Percentiles rank a stretch among this genome's conserved stretches.
phyloP scores from a whole-genome alignment of 2,888 invertebrate species.

The Leistus spinibarbis region DNA sequence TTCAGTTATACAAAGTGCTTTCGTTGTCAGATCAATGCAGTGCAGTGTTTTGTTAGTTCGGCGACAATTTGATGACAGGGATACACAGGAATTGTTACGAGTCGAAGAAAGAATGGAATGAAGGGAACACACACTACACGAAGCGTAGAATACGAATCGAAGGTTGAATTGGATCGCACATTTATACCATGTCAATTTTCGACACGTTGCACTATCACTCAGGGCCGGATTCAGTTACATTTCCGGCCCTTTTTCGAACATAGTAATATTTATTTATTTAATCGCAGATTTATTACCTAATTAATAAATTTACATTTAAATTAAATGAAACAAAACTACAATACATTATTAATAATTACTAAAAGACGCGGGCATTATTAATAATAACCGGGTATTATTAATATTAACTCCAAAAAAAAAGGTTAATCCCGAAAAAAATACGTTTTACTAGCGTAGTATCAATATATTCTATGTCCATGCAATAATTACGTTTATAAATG shows the following conservation, averaged over 20 bases:
- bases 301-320: too few relatives aligned
- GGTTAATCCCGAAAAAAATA: too few relatives aligned
- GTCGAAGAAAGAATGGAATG: not conserved
- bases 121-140: not conserved
- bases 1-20: not conserved
- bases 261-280: too few relatives aligned
- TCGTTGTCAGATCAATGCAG: not conserved
- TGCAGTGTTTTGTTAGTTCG: not conserved
- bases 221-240: not conserved
- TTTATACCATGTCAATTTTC: not conserved
- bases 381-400: too few relatives aligned
- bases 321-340: too few relatives aligned
- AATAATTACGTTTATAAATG: too few relatives aligned
- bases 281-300: too few relatives aligned
- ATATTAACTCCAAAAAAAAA: too few relatives aligned
- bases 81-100: not conserved
- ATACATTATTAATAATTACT: too few relatives aligned
- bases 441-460: too few relatives aligned
- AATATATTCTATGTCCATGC: too few relatives aligned
- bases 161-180: not conserved
- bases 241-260: not conserved
- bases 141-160: not conserved
- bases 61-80: not conserved
- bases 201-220: not conserved
- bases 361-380: too few relatives aligned